These are phyloP conservation scores for Acanthosepion lycidas DNA, from an alignment of 2,888 invertebrate genomes.

Conservation along the genomic window DNA sequence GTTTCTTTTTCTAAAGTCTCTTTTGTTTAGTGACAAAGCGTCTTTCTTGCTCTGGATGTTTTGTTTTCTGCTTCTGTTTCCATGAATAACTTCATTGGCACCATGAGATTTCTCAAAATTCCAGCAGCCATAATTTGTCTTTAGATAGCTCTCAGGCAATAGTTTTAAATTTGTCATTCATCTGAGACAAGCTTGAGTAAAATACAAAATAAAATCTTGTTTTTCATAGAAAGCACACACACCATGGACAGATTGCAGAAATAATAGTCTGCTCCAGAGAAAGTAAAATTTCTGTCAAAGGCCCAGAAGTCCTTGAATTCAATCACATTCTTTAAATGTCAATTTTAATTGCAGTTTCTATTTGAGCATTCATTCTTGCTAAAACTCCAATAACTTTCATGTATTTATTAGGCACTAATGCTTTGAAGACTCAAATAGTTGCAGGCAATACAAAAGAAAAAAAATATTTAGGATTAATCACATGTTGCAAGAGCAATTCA, in stretches of 20 bases:
- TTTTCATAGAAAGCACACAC: not conserved
- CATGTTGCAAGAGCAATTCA: too few relatives aligned
- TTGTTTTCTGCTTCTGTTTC: not conserved
- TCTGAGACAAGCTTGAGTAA: not conserved
- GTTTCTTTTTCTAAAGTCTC: not conserved
- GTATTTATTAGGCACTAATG: not conserved
- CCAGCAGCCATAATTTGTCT: not conserved
- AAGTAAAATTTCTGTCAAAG: not conserved
- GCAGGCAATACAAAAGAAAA: not conserved
- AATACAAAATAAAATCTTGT: not conserved
- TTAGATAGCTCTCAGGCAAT: not conserved
- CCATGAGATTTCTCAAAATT: slow-evolving; percentile 2
- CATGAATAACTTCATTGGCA: not conserved
- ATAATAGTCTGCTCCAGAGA: not conserved
- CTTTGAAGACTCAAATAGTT: not conserved
- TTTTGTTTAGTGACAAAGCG: not conserved
- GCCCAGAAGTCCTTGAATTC: not conserved
- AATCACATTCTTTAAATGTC: not conserved
- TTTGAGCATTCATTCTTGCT: not conserved
- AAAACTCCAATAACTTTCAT: not conserved
- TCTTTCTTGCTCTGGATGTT: not conserved
- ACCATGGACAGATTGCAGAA: not conserved
- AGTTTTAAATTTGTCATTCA: not conserved
- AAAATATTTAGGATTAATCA: not conserved
- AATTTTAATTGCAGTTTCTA: not conserved